A percentile compares a stretch with the other conserved stretches of the same genome.
Conservation (phyloP, 2,797 vertebrate species). For the Halcyon badia region DNA sequence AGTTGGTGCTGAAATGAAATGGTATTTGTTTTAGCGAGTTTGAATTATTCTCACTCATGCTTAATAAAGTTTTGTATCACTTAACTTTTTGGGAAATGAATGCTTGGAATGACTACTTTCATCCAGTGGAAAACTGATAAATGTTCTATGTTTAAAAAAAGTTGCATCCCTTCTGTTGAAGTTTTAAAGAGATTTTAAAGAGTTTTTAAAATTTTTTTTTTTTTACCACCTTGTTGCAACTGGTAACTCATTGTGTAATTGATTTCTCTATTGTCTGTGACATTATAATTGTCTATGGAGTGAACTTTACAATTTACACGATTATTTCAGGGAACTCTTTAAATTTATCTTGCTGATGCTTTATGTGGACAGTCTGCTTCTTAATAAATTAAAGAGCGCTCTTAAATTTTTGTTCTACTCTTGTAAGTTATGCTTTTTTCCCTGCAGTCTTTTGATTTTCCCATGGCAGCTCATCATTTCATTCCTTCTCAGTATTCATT, state of each 20-base stretch:
- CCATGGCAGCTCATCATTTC: fast-evolving
- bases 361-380: neutral
- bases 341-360: neutral
- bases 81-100: neutral
- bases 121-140: neutral
- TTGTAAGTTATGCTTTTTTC: neutral
- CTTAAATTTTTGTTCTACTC: neutral
- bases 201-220: neutral
- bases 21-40: neutral
- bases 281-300: neutral
- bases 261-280: neutral
- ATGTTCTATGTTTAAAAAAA: neutral
- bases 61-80: neutral
- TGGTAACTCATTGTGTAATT: neutral
- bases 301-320: neutral
- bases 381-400: neutral
- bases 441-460: neutral
- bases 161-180: neutral
- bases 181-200: neutral
- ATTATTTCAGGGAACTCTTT: neutral
- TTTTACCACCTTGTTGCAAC: neutral
- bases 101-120: neutral
- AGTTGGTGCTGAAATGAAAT: neutral
- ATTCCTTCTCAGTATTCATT: neutral
- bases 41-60: neutral